Conservation (phyloP, 2,888 invertebrate genomes). For the Meta bourneti region DNA sequence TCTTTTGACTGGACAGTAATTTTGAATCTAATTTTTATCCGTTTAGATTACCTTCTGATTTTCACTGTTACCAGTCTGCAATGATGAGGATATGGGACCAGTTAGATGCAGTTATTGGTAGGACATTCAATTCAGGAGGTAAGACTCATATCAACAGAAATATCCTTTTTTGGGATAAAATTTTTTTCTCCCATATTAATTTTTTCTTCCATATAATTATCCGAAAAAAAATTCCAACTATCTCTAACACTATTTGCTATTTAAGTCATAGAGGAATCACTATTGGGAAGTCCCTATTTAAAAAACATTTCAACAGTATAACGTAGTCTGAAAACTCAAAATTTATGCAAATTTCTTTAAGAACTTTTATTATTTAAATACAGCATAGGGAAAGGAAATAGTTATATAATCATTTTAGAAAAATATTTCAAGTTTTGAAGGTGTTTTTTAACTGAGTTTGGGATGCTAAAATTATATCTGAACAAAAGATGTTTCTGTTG, state of each 20-base stretch:
- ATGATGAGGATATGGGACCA: constrained; percentile 11
- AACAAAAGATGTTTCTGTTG: no score
- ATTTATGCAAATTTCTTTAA: no score
- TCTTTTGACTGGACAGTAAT: neutral
- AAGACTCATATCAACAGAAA: neutral
- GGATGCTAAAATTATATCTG: no score
- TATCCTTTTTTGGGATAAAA: neutral
- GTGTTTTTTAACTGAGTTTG: no score
- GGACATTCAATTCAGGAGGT: constrained; percentile 53
- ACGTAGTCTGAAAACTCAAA: neutral
- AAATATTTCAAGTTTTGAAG: no score
- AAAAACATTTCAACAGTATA: neutral
- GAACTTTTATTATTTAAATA: no score
- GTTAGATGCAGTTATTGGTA: constrained; percentile 19
- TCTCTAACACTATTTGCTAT: neutral
- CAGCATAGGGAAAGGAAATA: no score
- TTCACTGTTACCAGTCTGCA: neutral
- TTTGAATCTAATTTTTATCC: neutral
- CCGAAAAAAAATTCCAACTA: neutral
- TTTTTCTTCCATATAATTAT: neutral
- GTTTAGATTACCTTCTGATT: neutral
- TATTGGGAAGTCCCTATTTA: neutral
- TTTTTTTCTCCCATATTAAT: neutral
- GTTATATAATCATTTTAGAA: no score
- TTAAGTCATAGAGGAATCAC: neutral